Conservation (phyloP, 2,888 invertebrate species). For the Mactromeris polynyma region DNA sequence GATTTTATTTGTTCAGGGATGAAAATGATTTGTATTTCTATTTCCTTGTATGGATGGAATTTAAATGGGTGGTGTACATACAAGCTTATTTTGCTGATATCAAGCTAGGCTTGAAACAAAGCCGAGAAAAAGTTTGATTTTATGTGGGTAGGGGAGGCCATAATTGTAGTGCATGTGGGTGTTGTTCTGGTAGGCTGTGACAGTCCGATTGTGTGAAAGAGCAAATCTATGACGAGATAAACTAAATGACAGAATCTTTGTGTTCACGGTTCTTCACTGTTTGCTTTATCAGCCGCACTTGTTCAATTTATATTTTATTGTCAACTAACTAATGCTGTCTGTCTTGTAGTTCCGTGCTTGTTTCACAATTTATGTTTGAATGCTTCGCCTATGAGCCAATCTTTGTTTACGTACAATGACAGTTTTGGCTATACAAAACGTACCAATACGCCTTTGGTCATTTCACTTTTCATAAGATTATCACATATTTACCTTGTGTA, state of each 20-base stretch:
- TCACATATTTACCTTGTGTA: background rate
- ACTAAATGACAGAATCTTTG: background rate
- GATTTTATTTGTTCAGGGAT: too few species aligned
- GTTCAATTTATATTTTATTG: background rate
- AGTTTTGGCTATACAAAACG: background rate
- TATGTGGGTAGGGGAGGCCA: background rate
- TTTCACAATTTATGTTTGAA: background rate
- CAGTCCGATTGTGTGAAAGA: conserved; percentile 20
- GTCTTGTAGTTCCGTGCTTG: background rate
- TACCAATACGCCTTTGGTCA: background rate
- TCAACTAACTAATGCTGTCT: background rate
- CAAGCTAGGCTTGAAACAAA: too few species aligned
- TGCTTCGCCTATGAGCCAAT: background rate
- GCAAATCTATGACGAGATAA: conserved; percentile 32
- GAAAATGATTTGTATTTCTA: too few species aligned
- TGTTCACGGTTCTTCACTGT: background rate
- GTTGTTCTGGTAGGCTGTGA: conserved; percentile 22
- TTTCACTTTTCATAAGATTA: background rate
- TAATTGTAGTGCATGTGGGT: background rate
- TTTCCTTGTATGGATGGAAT: too few species aligned
- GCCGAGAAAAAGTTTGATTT: background rate
- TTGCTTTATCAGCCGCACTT: background rate
- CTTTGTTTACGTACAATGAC: background rate
- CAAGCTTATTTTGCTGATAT: too few species aligned
- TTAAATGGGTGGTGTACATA: too few species aligned